Evolutionary conservation across 2,888 invertebrate genomes (phyloP), one percentile per base, ranked within the genome.

Genomic region (Phortica magna): DNA sequence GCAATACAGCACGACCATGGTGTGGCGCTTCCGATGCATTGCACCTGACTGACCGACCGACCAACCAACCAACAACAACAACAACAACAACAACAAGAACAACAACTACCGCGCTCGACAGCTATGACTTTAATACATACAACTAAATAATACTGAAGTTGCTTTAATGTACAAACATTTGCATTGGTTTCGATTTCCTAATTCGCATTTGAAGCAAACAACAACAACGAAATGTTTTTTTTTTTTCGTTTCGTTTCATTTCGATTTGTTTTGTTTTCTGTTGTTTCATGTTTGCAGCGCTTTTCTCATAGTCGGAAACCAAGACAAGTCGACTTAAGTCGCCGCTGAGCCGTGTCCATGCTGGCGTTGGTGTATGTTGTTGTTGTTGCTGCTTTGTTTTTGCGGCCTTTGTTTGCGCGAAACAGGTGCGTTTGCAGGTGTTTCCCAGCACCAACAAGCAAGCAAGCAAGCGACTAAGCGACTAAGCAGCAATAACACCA

Each of bases 351-450:
- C 72, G 55, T 65, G 74, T 59, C 74, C 74, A 65, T 75, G 68
- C 9, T 82, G 77, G 67, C 68, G 67, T 74, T 83, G 78, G 79
- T 78, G 80, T 74, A 80, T 31, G 31, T 84, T 82, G 82, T 85
- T 83, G 84, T 57, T 65, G 39, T 22, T 41, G 64, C 22, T 59
- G 75, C 59, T 75, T 80, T 83, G 85, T 80, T 85, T 85, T 48
- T 48, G 68, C 48, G 65, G 65, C 65, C 65, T 65, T 65, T 48
- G 68, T 53, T 71, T 55, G 77, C 80, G 86, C 85, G 81, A 89
- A 90, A 89, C 89, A 89, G 89, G 89, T 89, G 89, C 89, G 90
- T 89, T 88, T 89, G 89, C 89, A 89, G 89, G 89, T 90, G 89
- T 89, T 89, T 89, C 89, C 90, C 90, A 90, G 83, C 86, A 86